These are phyloP conservation scores for Austrolebias charrua DNA, from an alignment of 2,797 vertebrate genomes.

Conservation along the genomic window DNA sequence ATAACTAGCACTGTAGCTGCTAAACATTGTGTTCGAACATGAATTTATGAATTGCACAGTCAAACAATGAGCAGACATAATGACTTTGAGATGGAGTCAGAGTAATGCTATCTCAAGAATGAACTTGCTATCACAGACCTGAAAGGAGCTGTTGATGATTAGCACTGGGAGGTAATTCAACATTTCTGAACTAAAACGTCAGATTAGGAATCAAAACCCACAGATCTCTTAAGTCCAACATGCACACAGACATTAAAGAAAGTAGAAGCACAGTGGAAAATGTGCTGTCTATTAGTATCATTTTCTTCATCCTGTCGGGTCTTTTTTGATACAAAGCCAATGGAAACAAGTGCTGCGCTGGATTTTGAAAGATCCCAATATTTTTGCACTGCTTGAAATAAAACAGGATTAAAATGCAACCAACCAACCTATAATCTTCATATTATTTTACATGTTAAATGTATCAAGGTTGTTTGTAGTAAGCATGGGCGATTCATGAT, in stretches of 20 bases:
- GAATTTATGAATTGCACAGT: no score
- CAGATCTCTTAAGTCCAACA: conserved; percentile 23
- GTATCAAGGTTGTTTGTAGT: conserved; percentile 50
- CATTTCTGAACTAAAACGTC: not conserved
- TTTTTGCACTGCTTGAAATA: conserved; percentile 45
- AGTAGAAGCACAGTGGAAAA: conserved; percentile 49
- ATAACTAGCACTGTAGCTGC: not conserved
- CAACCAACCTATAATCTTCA: conserved; percentile 56
- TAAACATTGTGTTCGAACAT: no score
- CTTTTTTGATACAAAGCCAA: conserved; percentile 33
- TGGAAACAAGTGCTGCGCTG: conserved; percentile 59
- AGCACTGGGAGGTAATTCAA: not conserved
- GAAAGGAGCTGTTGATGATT: not conserved
- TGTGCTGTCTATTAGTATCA: conserved; percentile 58
- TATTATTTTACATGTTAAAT: conserved; percentile 51
- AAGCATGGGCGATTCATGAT: conserved; percentile 54
- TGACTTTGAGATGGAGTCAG: no score
- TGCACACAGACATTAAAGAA: conserved; percentile 13
- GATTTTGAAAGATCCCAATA: conserved; percentile 42
- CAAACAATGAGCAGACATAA: no score
- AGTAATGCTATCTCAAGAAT: not conserved
- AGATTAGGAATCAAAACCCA: conserved; percentile 17
- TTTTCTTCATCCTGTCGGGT: conserved; percentile 51
- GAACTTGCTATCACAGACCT: not conserved
- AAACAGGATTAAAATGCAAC: conserved; percentile 44